Conservation (phyloP, 92 coral and sea anemone genomes). For the Siderastrea radians region DNA sequence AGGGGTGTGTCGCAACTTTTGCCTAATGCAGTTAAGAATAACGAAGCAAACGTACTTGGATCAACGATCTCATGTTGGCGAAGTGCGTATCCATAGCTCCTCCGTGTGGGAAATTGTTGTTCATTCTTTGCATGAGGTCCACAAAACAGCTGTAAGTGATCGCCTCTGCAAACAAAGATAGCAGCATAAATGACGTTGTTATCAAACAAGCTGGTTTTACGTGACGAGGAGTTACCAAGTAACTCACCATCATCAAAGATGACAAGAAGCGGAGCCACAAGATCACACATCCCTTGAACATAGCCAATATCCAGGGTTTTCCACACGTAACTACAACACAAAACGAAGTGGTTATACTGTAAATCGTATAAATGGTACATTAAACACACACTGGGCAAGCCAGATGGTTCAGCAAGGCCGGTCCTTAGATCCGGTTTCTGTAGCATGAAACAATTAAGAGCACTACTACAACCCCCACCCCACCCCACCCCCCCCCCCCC, state of each 20-base stretch:
- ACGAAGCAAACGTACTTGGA: slow-evolving; percentile 72
- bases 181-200: neutral
- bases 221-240: neutral
- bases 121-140: slow-evolving; percentile 96
- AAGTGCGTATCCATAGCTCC: slow-evolving; percentile 97
- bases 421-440: no score
- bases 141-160: slow-evolving; percentile 97
- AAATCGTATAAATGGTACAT: neutral
- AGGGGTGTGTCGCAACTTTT: neutral
- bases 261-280: slow-evolving; percentile 95
- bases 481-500: no score
- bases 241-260: slow-evolving; percentile 95
- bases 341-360: neutral
- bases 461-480: no score
- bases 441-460: no score
- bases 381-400: no score
- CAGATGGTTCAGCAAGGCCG: no score
- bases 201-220: no score
- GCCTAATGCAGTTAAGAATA: neutral
- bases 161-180: slow-evolving; percentile 77
- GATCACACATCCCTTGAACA: slow-evolving; percentile 99
- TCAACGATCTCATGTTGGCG: slow-evolving; percentile 97
- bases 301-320: slow-evolving; percentile 94
- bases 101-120: slow-evolving; percentile 97
- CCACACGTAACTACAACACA: slow-evolving; percentile 87